Percentiles rank a stretch among this genome's conserved stretches.
phyloP scores from a whole-genome alignment of 2,797 vertebrate genomes.

The Margarornis squamiger region DNA sequence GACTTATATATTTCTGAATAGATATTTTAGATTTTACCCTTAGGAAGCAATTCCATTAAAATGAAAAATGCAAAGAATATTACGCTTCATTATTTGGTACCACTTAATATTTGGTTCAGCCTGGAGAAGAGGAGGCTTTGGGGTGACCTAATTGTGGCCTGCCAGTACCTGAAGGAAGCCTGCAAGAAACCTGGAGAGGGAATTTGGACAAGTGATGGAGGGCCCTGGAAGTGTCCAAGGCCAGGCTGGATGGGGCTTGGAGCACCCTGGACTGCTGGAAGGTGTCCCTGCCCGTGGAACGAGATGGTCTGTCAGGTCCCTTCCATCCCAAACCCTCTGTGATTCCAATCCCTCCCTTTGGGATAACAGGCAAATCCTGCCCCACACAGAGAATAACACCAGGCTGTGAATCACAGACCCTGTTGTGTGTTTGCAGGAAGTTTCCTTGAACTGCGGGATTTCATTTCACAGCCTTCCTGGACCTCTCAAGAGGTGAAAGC shows the following conservation, averaged over 20 bases:
- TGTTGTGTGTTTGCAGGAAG: neutral
- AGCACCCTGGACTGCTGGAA: rapidly evolving
- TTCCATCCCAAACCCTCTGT: neutral
- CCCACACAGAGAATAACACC: neutral
- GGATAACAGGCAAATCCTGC: neutral
- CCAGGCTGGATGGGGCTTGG: rapidly evolving
- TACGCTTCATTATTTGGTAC: neutral
- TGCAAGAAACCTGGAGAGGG: neutral
- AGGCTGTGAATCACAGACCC: neutral
- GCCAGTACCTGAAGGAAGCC: neutral
- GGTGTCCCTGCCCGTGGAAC: neutral
- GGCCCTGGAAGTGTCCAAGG: neutral
- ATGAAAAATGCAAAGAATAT: neutral
- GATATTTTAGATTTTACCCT: neutral
- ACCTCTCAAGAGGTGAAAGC: conserved; percentile 3
- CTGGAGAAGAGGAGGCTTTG: neutral
- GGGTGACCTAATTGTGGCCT: neutral
- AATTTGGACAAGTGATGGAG: neutral
- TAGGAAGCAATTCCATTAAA: neutral
- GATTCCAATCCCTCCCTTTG: neutral
- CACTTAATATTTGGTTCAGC: neutral
- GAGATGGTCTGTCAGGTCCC: neutral
- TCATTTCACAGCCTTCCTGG: neutral
- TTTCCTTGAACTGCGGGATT: neutral
- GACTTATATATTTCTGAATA: neutral